Evolutionary conservation across 2,113 vertebrate species (phyloP).

Genomic region (Upupa epops): DNA sequence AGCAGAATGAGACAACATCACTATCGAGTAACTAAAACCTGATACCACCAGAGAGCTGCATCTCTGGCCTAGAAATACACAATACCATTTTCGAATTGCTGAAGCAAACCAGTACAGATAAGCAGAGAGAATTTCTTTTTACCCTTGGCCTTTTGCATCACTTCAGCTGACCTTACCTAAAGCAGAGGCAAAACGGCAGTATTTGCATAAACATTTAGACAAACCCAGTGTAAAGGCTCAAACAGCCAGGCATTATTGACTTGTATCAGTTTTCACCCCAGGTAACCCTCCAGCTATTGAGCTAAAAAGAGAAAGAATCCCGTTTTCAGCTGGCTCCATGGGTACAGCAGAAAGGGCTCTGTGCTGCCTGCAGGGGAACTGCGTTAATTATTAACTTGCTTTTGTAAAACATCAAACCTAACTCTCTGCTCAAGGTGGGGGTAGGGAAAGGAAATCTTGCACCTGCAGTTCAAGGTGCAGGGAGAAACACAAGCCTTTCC

Average conservation of each 20-base stretch:
- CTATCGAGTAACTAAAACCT: constrained; percentile 33
- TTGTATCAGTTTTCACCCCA: constrained; percentile 15
- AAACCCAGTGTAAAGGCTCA: neutral
- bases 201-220: neutral
- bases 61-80: neutral
- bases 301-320: constrained; percentile 1
- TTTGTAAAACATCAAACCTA: constrained; percentile 55
- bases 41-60: neutral
- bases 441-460: neutral
- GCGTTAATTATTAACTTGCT: constrained; percentile 74
- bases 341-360: neutral
- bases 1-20: neutral
- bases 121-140: neutral
- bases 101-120: neutral
- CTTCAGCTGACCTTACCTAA: neutral
- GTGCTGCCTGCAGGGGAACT: constrained; percentile 34
- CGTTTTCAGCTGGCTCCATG: constrained; percentile 37
- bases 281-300: constrained; percentile 5
- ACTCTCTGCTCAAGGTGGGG: neutral
- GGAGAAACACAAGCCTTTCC: neutral
- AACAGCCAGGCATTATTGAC: neutral
- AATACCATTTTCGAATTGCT: neutral
- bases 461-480: neutral
- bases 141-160: neutral
- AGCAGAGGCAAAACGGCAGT: neutral